Evolutionary conservation across 2,113 vertebrate genomes (phyloP), one percentile per base, ranked within the genome.

Genomic region (Eurystomus gularis): DNA sequence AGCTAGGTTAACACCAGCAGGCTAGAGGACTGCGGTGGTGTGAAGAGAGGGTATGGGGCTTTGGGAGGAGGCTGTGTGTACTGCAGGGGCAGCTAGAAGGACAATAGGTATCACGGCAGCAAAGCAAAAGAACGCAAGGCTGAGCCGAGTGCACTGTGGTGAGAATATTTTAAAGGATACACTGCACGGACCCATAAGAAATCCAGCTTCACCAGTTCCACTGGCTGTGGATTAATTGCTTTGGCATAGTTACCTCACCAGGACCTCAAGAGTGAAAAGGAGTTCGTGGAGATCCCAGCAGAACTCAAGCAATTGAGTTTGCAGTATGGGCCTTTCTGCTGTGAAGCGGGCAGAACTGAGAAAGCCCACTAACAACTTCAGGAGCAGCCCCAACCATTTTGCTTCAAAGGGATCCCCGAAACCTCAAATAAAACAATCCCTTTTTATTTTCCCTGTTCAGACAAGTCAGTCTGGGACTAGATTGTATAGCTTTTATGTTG

Each of bases 41-140:
- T 44, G 61, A 68, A 44, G 29, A 87, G 42, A 91, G 23, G 20
- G 12, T 11, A 10, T 9, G 5, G 17, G 16, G 21, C n/a, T 89
- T 66, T 0, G 4, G 28, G 42, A 83, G 15, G 19, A 65, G 21
- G 54, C 40, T 55, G 16, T 0, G 0, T 26, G 40, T 11, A 10
- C 69, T n/a, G 35, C 25, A 76, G 44, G 48, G 52, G 7, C 71
- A 93, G 39, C 3, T 13, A 8, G 29, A n/a, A 79, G 20, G 33
- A 20, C 3, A 3, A 14, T 2, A 76, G 52, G 9, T 57, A 54
- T 17, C n/a, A 37, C 1, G 5, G 46, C 31, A 89, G 60, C 2
- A 5, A 81, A 51, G 44, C 6, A 54, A 75, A 86, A 37, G 20
- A 31, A 42, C 5, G 0, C 26, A 28, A 68, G 49, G 21, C 13